Percentiles rank a stretch among this genome's conserved stretches.
phyloP scores from a whole-genome alignment of 2,888 invertebrate species.

The Antitype chi region DNA sequence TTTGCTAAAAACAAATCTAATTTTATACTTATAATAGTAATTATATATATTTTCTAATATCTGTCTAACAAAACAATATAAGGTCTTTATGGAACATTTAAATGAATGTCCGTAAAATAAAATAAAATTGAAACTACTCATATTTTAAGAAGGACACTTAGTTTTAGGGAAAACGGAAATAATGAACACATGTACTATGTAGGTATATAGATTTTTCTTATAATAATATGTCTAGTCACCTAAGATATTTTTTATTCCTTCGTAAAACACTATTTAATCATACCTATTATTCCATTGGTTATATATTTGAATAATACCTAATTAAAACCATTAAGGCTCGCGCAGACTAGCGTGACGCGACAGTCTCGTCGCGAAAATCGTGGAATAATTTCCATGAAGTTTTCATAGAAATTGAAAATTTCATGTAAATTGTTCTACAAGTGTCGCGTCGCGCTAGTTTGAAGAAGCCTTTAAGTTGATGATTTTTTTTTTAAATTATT shows the following conservation, averaged over 20 bases:
- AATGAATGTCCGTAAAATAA: conserved; percentile 4
- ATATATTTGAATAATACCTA: not conserved
- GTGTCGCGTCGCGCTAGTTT: too few relatives aligned
- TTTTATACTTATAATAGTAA: conserved; percentile 4
- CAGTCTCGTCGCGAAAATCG: too few relatives aligned
- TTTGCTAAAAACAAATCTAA: conserved; percentile 17
- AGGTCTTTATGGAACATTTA: conserved; percentile 1
- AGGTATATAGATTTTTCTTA: conserved; percentile 27
- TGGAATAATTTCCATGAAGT: too few relatives aligned
- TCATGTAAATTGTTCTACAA: too few relatives aligned
- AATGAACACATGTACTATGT: conserved; percentile 42
- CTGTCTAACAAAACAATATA: conserved; percentile 20
- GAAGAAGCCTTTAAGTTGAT: too few relatives aligned
- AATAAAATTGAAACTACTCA: conserved; percentile 54
- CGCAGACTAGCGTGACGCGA: too few relatives aligned
- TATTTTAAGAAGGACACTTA: conserved; percentile 69
- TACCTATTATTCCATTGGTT: not conserved
- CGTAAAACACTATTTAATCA: not conserved
- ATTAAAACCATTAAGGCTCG: not conserved
- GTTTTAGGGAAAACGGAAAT: conserved; percentile 55
- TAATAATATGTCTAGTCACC: not conserved
- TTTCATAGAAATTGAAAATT: too few relatives aligned
- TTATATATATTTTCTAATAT: conserved; percentile 19
- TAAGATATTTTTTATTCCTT: conserved; percentile 40
- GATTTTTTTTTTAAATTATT: too few relatives aligned